Conservation (phyloP, 1,140 invertebrate genomes). For the Acromyrmex heyeri region DNA sequence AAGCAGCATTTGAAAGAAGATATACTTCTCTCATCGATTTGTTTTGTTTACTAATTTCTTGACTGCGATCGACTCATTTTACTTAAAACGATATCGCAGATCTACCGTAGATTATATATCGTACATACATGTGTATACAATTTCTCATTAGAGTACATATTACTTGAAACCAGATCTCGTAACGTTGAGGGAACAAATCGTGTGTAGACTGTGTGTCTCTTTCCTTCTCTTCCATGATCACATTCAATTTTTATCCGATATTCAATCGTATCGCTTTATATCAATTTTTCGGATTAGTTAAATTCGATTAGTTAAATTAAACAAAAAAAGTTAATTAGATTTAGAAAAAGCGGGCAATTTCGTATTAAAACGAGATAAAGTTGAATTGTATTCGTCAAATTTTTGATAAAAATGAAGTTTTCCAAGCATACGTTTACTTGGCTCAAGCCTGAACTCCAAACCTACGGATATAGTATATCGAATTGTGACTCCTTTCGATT, state of each 20-base stretch:
- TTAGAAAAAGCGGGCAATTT: background rate
- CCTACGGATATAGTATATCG: background rate
- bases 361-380: background rate
- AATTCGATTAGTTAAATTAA: background rate
- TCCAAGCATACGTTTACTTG: background rate
- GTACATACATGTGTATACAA: background rate
- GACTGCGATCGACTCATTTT: constrained; percentile 23
- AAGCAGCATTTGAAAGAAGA: constrained; percentile 47
- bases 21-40: constrained; percentile 44
- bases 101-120: constrained; percentile 14
- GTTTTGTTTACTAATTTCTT: constrained; percentile 37
- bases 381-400: background rate
- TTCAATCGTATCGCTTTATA: background rate
- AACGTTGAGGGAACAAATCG: background rate
- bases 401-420: constrained; percentile 11
- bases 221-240: background rate
- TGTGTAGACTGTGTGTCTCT: background rate
- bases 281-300: background rate
- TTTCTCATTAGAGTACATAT: background rate
- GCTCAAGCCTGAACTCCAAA: background rate
- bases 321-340: background rate
- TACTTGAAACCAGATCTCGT: background rate
- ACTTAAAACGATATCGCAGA: constrained; percentile 21
- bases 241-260: background rate
- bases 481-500: constrained; percentile 7